Evolutionary conservation across 2,797 vertebrate genomes (phyloP), one percentile per base, ranked within the genome.

Genomic region (Babyrousa celebensis): DNA sequence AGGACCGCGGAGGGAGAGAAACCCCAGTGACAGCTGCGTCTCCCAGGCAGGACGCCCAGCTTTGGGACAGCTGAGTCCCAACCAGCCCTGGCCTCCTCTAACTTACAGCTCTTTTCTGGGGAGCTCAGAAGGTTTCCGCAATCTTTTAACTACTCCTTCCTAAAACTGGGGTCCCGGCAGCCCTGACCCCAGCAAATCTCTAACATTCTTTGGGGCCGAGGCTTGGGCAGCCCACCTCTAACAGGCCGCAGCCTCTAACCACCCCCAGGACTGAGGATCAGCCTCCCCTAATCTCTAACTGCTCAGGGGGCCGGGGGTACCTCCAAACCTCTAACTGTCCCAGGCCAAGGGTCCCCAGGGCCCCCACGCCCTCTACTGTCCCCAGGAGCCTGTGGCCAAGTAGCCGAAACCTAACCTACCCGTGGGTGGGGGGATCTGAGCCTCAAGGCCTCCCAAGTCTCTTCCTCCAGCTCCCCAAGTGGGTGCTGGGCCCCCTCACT

Each of bases 261-360:
- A 17, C 74, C 60, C 4, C 20, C 25, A 5, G 23, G 12, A 29
- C 11, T 2, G 1, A 80, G 63, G 56, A 21, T 43, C 36, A 43
- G 3, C 70, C 63, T 71, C 52, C 48, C 60, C 83, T 97, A 84
- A 95, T 54, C 17, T 86, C 94, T 97, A 97, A 97, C 89, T 91
- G 36, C 60, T 91, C 56, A 0, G n/a, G 27, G 52, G 67, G 48
- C 43, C 29, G 1, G 80, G 32, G 20, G 52, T 11, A 23, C 89
- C 77, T 89, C 72, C 10, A 74, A 21, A 91, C 63, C 52, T 36
- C 78, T 96, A 96, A 96, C 89, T 85, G 71, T 67, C 79, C 65
- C 36, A 75, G 70, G 27, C 71, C 63, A 60, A 77, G 74, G 70
- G n/a, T 6, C 18, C 29, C 32, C 25, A 5, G 43, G 54, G 11